Conservation (phyloP, 1,140 invertebrate genomes). For the Drosophila willistoni region DNA sequence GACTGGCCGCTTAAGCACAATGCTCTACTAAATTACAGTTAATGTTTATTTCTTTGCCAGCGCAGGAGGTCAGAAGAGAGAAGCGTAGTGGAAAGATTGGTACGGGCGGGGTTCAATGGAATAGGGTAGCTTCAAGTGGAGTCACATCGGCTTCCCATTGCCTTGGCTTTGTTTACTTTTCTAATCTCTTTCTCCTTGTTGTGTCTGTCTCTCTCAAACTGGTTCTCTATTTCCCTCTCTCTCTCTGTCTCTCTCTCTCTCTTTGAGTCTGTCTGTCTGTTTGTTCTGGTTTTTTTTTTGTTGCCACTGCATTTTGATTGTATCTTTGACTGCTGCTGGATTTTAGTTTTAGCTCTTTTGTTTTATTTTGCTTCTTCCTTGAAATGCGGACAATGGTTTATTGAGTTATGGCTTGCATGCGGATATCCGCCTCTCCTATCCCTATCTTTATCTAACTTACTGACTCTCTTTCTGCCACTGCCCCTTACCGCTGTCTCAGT, state of each 20-base stretch:
- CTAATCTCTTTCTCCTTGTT: conserved; percentile 57
- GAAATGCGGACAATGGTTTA: conserved; percentile 74
- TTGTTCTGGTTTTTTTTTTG: conserved; percentile 50
- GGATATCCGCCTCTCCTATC: conserved; percentile 63
- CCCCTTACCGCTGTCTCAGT: not conserved
- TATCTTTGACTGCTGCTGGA: conserved; percentile 73
- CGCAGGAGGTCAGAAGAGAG: not conserved
- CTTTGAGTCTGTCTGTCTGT: no score
- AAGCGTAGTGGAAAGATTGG: not conserved
- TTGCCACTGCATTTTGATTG: conserved; percentile 74
- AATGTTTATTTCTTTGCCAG: conserved; percentile 75
- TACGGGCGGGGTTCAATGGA: not conserved
- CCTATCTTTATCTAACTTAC: conserved; percentile 18
- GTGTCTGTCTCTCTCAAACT: not conserved
- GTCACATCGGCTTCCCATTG: conserved; percentile 16
- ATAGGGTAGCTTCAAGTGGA: conserved; percentile 3
- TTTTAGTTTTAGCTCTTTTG: conserved; percentile 65
- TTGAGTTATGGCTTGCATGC: conserved; percentile 80
- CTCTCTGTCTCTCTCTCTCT: not conserved
- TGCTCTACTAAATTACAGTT: conserved; percentile 81
- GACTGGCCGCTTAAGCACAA: conserved; percentile 78
- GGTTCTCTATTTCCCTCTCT: conserved; percentile 5
- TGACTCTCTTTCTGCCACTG: not conserved
- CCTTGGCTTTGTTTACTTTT: conserved; percentile 76
- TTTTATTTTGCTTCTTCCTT: conserved; percentile 67